Evolutionary conservation across 2,797 vertebrate species (phyloP).

Genomic region (Gobio occitaniae): DNA sequence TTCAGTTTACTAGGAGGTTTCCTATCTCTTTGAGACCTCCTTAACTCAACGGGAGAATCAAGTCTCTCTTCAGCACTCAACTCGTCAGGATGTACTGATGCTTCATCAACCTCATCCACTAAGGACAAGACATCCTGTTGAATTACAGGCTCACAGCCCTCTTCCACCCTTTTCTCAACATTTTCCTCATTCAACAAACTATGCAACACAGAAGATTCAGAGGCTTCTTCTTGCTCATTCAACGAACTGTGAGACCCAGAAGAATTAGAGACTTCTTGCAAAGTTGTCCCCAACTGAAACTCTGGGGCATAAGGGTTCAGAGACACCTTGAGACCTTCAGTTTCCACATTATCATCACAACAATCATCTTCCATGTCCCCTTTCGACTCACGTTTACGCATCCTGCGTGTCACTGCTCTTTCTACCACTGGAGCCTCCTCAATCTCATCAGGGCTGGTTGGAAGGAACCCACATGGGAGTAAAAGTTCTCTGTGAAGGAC

Average conservation of each 20-base stretch:
- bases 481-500: slow-evolving; percentile 10
- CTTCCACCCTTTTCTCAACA: background rate
- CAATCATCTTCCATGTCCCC: background rate
- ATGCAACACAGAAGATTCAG: background rate
- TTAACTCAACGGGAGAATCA: background rate
- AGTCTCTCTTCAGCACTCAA: background rate
- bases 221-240: too few species aligned
- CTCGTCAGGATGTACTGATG: background rate
- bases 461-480: slow-evolving; percentile 25
- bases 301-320: background rate
- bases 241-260: too few species aligned
- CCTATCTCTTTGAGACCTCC: background rate
- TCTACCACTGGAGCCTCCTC: background rate
- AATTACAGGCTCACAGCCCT: background rate
- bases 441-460: background rate
- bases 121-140: background rate
- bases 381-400: background rate
- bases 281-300: background rate
- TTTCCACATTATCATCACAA: background rate
- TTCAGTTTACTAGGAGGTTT: background rate
- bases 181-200: background rate
- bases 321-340: background rate
- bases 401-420: background rate
- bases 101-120: background rate
- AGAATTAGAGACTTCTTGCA: too few species aligned